Base-by-base conservation (phyloP, 2,888 invertebrate genomes). In the Meandrusa payeni region DNA sequence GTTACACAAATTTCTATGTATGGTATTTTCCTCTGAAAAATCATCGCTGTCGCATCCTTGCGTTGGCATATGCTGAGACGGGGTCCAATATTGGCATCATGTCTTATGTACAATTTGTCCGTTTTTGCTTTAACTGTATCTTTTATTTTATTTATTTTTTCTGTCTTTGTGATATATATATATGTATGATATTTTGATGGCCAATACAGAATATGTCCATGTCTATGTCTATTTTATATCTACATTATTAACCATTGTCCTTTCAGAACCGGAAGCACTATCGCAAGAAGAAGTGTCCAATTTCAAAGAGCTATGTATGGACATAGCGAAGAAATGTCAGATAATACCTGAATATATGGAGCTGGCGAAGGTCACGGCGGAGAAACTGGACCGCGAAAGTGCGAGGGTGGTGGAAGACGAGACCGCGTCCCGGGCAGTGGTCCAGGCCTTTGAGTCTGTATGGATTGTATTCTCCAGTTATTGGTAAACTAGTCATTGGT, bases 301-400 rank as follows among this genome's bases (percentile, higher is more conserved):
- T 38, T 85, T 83, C 66, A 79, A 77, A 37, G 85, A 85, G 19
- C 55, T 85, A 0, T 82, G 82, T 13, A 7, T 80, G 20, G 87
- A 87, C 2, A 63, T 86, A 5, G 80, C 83, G 0, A 69, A 59
- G 47, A 76, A 75, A 13, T 86, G 86, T 46, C 81, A 82, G 50
- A 86, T 87, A 9, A 85, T 87, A 19, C 86, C 86, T 0, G 86
- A 86, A 34, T 87, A 87, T 47, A 82, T 87, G 86, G 73, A 76
- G 42, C 50, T 85, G 1, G 87, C 86, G 0, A 85, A 83, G 50
- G 39, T 55, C 5, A 81, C 83, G 0, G 77, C 80, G 2, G 78
- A 75, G 33, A 54, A 69, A 5, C 50, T 87, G 2, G 43, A 59
- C 40, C 52, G 61, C 9, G 56, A 50, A 11, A 43, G 54, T 2